Percentiles rank a stretch among this genome's conserved stretches.
These are phyloP conservation scores for Stenchaetothrips biformis DNA, from an alignment of 2,888 invertebrate species.

Conservation along the genomic window DNA sequence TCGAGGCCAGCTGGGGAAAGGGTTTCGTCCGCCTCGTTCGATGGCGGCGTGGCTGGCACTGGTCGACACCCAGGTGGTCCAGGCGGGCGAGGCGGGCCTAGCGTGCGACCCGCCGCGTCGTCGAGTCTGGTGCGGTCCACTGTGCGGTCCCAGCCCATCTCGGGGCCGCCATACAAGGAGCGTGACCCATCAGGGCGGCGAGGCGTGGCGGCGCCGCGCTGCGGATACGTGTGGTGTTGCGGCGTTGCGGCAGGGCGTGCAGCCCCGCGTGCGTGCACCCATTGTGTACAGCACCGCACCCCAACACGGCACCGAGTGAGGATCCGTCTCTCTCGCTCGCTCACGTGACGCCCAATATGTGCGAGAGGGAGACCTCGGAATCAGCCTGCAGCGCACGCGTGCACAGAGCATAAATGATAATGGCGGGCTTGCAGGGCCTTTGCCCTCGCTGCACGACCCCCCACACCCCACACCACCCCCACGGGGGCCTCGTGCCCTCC, in stretches of 20 bases:
- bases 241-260: background rate
- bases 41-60: background rate
- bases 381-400: background rate
- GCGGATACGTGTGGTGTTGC: background rate
- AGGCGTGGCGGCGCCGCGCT: background rate
- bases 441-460: no score
- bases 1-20: background rate
- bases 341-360: no score
- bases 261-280: background rate
- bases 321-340: no score
- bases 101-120: background rate
- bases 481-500: no score
- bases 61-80: background rate
- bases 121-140: background rate
- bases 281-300: no score
- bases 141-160: background rate
- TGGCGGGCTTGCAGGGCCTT: background rate
- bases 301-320: no score
- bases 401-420: conserved; percentile 16
- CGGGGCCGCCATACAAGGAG: background rate
- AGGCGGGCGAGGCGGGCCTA: background rate
- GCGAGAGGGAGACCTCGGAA: no score
- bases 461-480: no score
- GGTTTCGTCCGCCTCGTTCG: background rate
- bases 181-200: background rate